Conservation (phyloP, 2,113 vertebrate species). For the Nerophis ophidion region DNA sequence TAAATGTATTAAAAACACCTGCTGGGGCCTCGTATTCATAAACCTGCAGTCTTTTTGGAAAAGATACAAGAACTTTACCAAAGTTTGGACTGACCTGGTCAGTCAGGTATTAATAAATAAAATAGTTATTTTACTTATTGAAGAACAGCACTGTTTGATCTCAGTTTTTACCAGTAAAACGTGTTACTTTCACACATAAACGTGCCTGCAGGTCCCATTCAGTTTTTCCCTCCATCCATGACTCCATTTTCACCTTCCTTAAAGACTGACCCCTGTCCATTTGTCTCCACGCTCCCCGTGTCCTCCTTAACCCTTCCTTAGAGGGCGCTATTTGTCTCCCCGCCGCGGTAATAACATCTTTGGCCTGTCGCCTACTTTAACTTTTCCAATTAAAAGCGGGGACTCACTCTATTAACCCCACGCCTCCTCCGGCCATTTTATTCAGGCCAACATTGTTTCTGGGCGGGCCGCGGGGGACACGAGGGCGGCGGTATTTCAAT, state of each 20-base stretch:
- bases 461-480: slow-evolving; percentile 44
- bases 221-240: slow-evolving; percentile 10
- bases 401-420: slow-evolving; percentile 58
- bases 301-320: slow-evolving; percentile 57
- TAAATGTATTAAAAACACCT: neutral
- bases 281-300: slow-evolving; percentile 25
- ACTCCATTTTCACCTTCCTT: slow-evolving; percentile 1
- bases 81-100: neutral
- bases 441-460: slow-evolving; percentile 44
- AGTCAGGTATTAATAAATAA: neutral
- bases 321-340: slow-evolving; percentile 50
- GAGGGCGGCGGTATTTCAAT: slow-evolving; percentile 34
- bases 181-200: neutral
- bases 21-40: too few species aligned
- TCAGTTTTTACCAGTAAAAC: neutral
- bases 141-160: neutral
- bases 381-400: slow-evolving; percentile 67
- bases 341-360: slow-evolving; percentile 48
- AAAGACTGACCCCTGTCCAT: slow-evolving; percentile 38
- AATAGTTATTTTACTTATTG: neutral
- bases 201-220: neutral
- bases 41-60: too few species aligned
- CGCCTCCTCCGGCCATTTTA: slow-evolving; percentile 41
- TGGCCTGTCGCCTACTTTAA: slow-evolving; percentile 47
- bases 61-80: neutral